Evolutionary conservation across 2,888 invertebrate species (phyloP).

Genomic region (Halictus ligatus): DNA sequence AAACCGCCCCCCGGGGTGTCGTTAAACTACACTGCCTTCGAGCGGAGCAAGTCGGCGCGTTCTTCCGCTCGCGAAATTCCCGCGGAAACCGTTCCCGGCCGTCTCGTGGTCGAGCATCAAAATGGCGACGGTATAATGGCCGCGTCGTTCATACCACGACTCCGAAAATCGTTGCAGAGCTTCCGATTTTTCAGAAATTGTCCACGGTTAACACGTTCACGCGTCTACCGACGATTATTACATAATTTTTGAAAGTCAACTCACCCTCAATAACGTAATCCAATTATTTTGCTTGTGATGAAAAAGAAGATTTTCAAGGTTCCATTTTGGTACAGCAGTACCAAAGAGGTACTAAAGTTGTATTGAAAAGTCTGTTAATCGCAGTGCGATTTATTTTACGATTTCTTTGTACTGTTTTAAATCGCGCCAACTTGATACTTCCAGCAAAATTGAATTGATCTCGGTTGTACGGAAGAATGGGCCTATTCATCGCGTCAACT

Average conservation of each 20-base stretch:
- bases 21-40: constrained; percentile 56
- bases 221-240: too few relatives aligned
- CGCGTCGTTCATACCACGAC: constrained; percentile 20
- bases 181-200: neutral
- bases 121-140: constrained; percentile 40
- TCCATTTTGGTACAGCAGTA: too few relatives aligned
- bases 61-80: constrained; percentile 52
- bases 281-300: too few relatives aligned
- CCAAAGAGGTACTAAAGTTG: too few relatives aligned
- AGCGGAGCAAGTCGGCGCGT: constrained; percentile 44
- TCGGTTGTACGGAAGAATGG: too few relatives aligned
- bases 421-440: neutral
- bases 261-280: too few relatives aligned
- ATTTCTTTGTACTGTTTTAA: too few relatives aligned
- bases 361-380: too few relatives aligned
- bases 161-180: neutral
- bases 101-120: constrained; percentile 20
- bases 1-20: constrained; percentile 55
- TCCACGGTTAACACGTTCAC: too few relatives aligned
- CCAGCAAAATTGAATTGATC: neutral
- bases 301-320: too few relatives aligned
- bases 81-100: constrained; percentile 34
- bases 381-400: too few relatives aligned
- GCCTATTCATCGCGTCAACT: neutral
- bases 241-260: too few relatives aligned